Conservation (phyloP, 2,113 vertebrate genomes). For the Hippolais icterina region DNA sequence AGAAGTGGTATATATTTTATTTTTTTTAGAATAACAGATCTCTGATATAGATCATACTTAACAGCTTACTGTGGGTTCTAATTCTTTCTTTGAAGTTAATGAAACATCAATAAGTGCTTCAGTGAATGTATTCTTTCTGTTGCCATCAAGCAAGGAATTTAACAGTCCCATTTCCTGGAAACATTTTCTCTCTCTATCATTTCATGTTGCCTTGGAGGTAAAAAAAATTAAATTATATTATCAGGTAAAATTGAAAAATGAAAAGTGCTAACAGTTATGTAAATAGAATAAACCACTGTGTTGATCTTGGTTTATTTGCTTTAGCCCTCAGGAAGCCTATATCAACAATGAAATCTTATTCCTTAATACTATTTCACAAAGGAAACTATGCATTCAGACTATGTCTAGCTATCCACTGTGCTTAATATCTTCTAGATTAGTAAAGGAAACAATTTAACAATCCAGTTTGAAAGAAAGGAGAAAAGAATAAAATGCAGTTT, state of each 20-base stretch:
- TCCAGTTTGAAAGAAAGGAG: neutral
- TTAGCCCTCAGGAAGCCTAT: neutral
- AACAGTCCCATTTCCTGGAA: neutral
- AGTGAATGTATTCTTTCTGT: neutral
- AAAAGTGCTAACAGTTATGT: neutral
- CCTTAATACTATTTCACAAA: neutral
- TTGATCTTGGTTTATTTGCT: neutral
- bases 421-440: neutral
- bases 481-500: neutral
- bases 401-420: neutral
- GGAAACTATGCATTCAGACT: neutral
- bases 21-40: neutral
- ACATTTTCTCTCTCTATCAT: neutral
- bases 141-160: neutral
- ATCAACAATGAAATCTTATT: neutral
- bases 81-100: neutral
- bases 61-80: neutral
- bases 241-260: slow-evolving; percentile 27
- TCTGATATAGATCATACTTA: neutral
- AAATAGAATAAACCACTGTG: neutral
- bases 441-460: neutral
- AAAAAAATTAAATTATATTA: neutral
- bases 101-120: neutral
- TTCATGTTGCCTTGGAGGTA: neutral
- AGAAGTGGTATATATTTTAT: neutral